Percentiles rank a stretch among this genome's conserved stretches.
These are phyloP conservation scores for Poecilia wingei DNA, from an alignment of 2,797 vertebrate genomes.

Conservation along the genomic window DNA sequence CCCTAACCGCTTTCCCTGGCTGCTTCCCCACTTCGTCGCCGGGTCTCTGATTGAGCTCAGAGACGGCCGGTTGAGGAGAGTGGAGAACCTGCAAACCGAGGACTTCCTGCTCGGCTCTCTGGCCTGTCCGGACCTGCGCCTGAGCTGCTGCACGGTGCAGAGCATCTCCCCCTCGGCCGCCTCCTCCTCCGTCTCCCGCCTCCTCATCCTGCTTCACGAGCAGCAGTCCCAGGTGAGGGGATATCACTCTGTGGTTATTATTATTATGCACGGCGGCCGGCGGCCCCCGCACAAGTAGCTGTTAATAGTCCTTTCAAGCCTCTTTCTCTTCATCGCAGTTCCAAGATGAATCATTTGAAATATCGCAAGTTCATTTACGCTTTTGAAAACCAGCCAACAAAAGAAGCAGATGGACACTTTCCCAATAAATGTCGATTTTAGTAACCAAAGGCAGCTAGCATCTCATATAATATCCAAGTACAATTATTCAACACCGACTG, in stretches of 20 bases:
- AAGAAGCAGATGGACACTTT: background rate
- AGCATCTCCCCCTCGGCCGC: conserved; percentile 66
- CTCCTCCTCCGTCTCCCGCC: conserved; percentile 67
- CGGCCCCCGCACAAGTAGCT: background rate
- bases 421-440: background rate
- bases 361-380: background rate
- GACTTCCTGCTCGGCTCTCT: conserved; percentile 80
- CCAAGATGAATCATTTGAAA: background rate
- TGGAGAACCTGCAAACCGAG: conserved; percentile 81
- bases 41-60: conserved; percentile 82
- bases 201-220: conserved; percentile 78
- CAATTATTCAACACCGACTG: background rate
- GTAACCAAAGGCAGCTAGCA: background rate
- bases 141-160: conserved; percentile 82
- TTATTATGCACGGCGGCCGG: background rate
- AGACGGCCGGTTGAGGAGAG: conserved; percentile 75
- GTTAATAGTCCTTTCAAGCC: background rate
- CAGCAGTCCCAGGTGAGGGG: conserved; percentile 75
- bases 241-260: background rate
- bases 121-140: conserved; percentile 74
- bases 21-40: conserved; percentile 76
- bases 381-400: background rate
- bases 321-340: background rate
- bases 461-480: background rate
- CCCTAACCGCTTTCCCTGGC: conserved; percentile 60